Evolutionary conservation across 2,888 invertebrate species (phyloP), one percentile per base, ranked within the genome.

Genomic region (Gari tellinella): DNA sequence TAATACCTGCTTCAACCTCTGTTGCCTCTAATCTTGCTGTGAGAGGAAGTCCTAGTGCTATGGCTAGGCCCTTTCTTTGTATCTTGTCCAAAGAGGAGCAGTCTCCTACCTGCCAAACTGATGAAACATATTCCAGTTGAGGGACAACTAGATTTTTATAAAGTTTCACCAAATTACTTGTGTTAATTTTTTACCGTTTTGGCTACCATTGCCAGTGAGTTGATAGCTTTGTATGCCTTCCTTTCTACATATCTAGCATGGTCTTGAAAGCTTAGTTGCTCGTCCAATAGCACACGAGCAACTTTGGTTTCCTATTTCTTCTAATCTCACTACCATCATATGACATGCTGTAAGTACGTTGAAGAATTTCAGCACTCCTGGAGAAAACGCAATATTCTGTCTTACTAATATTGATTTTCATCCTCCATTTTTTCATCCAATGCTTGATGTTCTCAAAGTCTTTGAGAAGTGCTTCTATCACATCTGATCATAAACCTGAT

Each of bases 391-490:
- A 46, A 14, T n/a, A 8, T n/a, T 46, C 46, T n/a, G 46, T 46
- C 17, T 46, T 46, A 8, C 38, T 45, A 10, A 46, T 26, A 19
- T 55, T 67, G 8, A 60, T 10, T 31, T 60, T 60, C 38, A 60
- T 43, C 21, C 67, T 25, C 67, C 67, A 67, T n/a, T 52, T 60
- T 45, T 37, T 37, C 14, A 45, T 62, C 63, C 51, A 63, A 8
- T 23, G 14, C 8, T 5, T n/a, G 7, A 67, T 38, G 19, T 15
- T 31, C 4, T n/a, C 37, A 1, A 67, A 19, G 38, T 67, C 67
- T 17, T 46, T 17, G n/a, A 1, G 8, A 1, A 64, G 15, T 23
- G 3, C 19, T 17, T 17, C 26, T 17, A 15, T 37, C 26, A 45
- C 7, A 5, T 53, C 40, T n/a, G n/a, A n/a, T n/a, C n/a, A 14